A percentile compares a stretch with the other conserved stretches of the same genome.
phyloP scores from a whole-genome alignment of 1,140 invertebrate genomes.

The Elymnias hypermnestra region DNA sequence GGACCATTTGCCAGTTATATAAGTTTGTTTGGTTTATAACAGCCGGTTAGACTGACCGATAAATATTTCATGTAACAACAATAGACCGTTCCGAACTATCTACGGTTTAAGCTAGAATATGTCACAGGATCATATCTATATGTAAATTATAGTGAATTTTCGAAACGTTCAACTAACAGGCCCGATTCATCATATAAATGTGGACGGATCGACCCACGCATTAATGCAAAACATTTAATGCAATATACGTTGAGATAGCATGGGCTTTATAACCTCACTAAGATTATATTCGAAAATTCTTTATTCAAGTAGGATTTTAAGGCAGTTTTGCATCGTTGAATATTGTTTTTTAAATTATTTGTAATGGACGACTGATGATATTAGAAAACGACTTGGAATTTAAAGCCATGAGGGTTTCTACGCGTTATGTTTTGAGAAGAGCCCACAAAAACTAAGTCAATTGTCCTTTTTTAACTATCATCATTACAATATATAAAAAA shows the following conservation, averaged over 20 bases:
- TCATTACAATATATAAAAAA: no score
- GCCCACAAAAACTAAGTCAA: no score
- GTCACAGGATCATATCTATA: conserved; percentile 58
- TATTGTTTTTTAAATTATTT: no score
- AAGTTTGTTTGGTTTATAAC: conserved; percentile 22
- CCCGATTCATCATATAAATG: conserved; percentile 71
- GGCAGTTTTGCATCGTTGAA: no score
- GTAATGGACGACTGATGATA: no score
- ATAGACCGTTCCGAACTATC: conserved; percentile 41
- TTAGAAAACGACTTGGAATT: no score
- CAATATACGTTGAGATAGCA: conserved; percentile 40
- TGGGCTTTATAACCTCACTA: conserved; percentile 32
- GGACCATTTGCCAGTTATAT: conserved; percentile 19
- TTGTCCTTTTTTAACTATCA: no score
- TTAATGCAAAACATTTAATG: conserved; percentile 57
- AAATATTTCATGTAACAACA: conserved; percentile 54
- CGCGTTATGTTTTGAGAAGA: no score
- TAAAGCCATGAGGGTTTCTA: no score
- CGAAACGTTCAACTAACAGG: conserved; percentile 50
- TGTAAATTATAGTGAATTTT: conserved; percentile 66
- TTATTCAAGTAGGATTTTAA: no score
- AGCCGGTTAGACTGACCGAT: conserved; percentile 34
- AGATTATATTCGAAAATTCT: no score
- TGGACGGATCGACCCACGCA: conserved; percentile 63
- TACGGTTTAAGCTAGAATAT: conserved; percentile 32